phyloP scores from a whole-genome alignment of 2,888 invertebrate species.

The Pediacus dermestoides region DNA sequence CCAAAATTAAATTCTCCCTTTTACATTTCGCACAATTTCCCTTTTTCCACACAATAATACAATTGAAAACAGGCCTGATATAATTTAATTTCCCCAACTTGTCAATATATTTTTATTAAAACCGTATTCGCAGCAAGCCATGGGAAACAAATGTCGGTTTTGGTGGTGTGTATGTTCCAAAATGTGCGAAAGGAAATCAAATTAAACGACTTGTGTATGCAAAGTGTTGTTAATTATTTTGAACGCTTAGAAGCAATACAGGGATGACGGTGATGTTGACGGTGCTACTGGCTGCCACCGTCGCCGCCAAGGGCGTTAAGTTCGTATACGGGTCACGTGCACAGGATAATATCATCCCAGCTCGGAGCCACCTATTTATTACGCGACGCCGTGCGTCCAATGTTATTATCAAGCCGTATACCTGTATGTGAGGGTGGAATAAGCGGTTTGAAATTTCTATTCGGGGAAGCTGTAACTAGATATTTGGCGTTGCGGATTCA shows the following conservation, averaged over 20 bases:
- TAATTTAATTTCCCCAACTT: no score
- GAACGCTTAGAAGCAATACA: no score
- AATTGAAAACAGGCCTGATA: no score
- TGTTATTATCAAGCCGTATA: constrained; percentile 36
- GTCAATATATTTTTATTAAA: no score
- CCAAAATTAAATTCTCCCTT: no score
- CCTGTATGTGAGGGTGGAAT: constrained; percentile 27
- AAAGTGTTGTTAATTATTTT: constrained; percentile 32
- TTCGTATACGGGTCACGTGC: constrained; percentile 36
- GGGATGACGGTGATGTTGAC: constrained; percentile 9
- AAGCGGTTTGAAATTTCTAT: constrained; percentile 36
- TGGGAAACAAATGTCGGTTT: no score
- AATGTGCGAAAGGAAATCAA: no score
- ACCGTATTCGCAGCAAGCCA: no score
- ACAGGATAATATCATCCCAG: constrained; percentile 35
- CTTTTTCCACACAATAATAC: no score
- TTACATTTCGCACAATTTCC: no score
- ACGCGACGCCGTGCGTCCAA: constrained; percentile 37
- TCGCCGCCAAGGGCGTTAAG: constrained; percentile 24
- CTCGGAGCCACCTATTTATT: constrained; percentile 38
- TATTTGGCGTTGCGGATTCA: constrained; percentile 16
- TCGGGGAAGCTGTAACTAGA: constrained; percentile 23
- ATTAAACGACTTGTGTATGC: constrained; percentile 35
- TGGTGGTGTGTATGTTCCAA: constrained; percentile 28
- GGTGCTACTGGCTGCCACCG: constrained; percentile 8